A percentile compares a stretch with the other conserved stretches of the same genome.
phyloP scores from a whole-genome alignment of 2,113 vertebrate species.

The Spilogale gracilis region DNA sequence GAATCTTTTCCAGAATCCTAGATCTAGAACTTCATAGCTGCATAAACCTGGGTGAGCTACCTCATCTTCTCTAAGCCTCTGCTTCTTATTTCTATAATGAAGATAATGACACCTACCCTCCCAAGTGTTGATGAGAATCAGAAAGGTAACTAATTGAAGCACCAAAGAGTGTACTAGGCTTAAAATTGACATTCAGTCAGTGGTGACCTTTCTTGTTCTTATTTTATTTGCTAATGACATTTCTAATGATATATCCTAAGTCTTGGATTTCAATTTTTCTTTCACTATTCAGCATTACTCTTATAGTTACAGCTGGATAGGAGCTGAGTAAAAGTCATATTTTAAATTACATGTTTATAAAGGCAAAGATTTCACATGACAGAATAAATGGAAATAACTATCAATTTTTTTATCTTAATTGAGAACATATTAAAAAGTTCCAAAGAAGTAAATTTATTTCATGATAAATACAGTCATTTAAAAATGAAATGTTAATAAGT shows the following conservation, averaged over 20 bases:
- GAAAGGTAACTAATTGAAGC: constrained; percentile 10
- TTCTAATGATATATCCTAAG: constrained; percentile 44
- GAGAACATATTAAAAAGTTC: constrained; percentile 51
- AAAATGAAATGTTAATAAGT: constrained; percentile 70
- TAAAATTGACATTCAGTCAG: background rate
- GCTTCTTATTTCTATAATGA: background rate
- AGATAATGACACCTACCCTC: background rate
- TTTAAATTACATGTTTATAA: constrained; percentile 63
- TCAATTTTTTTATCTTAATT: constrained; percentile 44
- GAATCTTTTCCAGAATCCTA: background rate
- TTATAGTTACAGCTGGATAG: background rate
- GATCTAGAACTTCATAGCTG: background rate
- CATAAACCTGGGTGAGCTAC: background rate
- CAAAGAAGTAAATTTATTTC: constrained; percentile 67
- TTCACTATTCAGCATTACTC: constrained; percentile 5
- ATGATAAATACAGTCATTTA: constrained; percentile 65
- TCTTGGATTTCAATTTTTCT: constrained; percentile 34
- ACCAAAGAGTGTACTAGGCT: background rate
- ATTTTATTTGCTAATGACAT: constrained; percentile 68
- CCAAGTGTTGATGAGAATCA: constrained; percentile 40
- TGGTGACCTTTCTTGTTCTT: background rate
- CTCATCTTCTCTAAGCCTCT: background rate
- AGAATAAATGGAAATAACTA: constrained; percentile 50
- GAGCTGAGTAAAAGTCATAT: constrained; percentile 37
- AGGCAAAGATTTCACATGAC: constrained; percentile 53